Conservation (phyloP, 2,888 invertebrate species). For the Muschampia plurimacula region DNA sequence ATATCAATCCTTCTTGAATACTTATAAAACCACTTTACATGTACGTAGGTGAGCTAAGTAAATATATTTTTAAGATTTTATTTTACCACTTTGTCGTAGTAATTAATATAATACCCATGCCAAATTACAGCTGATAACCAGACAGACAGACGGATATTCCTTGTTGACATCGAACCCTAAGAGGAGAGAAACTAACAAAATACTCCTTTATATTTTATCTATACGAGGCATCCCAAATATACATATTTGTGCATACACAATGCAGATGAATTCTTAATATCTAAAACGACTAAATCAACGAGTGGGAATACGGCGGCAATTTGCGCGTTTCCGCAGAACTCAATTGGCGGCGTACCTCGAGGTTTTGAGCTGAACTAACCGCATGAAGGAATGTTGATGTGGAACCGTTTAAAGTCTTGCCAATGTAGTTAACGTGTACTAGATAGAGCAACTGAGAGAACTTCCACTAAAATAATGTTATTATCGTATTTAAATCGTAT, state of each 20-base stretch:
- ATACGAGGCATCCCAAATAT: slow-evolving; percentile 43
- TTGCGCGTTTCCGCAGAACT: slow-evolving; percentile 68
- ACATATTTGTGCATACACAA: slow-evolving; percentile 11
- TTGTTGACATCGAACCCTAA: too few species aligned
- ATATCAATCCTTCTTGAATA: neutral
- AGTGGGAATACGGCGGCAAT: slow-evolving; percentile 54
- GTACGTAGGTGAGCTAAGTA: too few species aligned
- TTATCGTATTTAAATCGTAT: neutral
- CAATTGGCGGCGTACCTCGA: slow-evolving; percentile 66
- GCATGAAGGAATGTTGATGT: slow-evolving; percentile 85
- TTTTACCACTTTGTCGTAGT: too few species aligned
- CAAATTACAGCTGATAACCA: too few species aligned
- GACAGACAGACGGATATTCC: too few species aligned
- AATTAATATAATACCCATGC: too few species aligned
- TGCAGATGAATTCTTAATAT: slow-evolving; percentile 3
- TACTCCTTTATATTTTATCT: too few species aligned
- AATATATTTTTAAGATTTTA: too few species aligned
- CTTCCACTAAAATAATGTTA: neutral
- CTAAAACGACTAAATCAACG: slow-evolving; percentile 49
- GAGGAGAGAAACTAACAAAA: too few species aligned
- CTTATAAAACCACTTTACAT: too few species aligned
- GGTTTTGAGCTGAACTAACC: slow-evolving; percentile 87
- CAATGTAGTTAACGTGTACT: slow-evolving; percentile 38
- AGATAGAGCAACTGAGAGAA: slow-evolving; percentile 19
- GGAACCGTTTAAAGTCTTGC: slow-evolving; percentile 42